Evolutionary conservation across 2,888 invertebrate species (phyloP), one percentile per base, ranked within the genome.

Genomic region (Syritta pipiens): DNA sequence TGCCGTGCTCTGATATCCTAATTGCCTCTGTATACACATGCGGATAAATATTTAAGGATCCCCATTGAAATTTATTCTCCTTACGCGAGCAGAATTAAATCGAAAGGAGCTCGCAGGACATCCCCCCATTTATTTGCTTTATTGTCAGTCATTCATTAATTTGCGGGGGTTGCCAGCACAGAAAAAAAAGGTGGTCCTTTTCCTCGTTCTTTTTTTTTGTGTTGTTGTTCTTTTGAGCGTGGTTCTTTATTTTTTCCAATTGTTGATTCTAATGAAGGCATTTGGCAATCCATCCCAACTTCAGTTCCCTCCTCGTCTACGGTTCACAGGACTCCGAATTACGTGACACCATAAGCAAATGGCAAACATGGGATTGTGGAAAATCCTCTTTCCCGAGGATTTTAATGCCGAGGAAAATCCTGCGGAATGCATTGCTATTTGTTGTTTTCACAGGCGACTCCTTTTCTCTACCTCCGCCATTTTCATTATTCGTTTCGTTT

Each of bases 191-290:
- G n/a, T n/a, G n/a, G n/a, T n/a, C n/a, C n/a, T n/a, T n/a, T n/a
- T n/a, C n/a, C n/a, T n/a, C n/a, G n/a, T n/a, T n/a, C 2, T 28
- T 28, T 7, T 2, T 9, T 2, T 28, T 28, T 4, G 1, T 12
- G 2, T n/a, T 7, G 26, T 14, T 32, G 10, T 35, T 19, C 42
- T 57, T 28, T 1, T 57, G 12, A 30, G 10, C 12, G 30, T 22
- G 7, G 17, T 17, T 7, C 28, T 6, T 6, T 28, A 3, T 28
- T n/a, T 28, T 3, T n/a, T 44, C 17, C 53, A 71, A 71, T 77
- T 77, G 76, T 77, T 77, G 76, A 77, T 59, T 71, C 65, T 59
- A 71, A 77, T 71, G 71, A 65, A 65, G 53, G 46, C 53, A 60
- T 60, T 67, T 46, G 51, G 57, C 35, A 55, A 51, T 51, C 24